Percentiles rank a stretch among this genome's conserved stretches.
Evolutionary conservation across 92 coral and sea anemone species (phyloP).

Genomic region (Pocillopora grandis): DNA sequence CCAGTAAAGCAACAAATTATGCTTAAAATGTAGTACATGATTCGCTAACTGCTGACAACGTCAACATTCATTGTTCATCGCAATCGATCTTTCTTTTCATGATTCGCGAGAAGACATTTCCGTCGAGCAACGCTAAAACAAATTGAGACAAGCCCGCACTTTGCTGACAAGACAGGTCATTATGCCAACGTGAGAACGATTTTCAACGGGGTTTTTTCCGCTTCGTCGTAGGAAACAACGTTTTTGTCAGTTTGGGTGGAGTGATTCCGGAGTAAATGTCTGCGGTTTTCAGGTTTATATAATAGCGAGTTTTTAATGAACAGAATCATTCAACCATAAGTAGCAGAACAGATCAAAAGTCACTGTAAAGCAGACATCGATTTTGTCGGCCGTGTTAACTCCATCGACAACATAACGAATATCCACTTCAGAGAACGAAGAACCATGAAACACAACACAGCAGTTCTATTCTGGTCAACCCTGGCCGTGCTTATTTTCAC

Average conservation of each 20-base stretch:
- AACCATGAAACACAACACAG: constrained; percentile 24
- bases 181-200: neutral
- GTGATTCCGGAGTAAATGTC: constrained; percentile 32
- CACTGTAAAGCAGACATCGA: neutral
- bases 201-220: constrained; percentile 23
- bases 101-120: constrained; percentile 29
- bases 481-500: constrained; percentile 26
- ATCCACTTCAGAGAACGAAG: neutral
- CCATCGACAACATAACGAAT: neutral
- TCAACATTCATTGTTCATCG: neutral
- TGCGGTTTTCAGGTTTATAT: constrained; percentile 24
- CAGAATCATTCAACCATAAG: constrained; percentile 11
- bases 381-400: neutral
- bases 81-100: neutral
- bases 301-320: neutral
- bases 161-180: constrained; percentile 19
- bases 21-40: constrained; percentile 7
- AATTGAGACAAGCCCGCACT: neutral
- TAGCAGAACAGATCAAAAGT: constrained; percentile 23
- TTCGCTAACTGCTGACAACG: constrained; percentile 4
- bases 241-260: constrained; percentile 1
- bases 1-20: neutral
- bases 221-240: neutral
- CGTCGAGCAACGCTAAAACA: neutral
- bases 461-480: constrained; percentile 20